phyloP scores from a whole-genome alignment of 2,797 vertebrate species.

The Apodemus agrarius region DNA sequence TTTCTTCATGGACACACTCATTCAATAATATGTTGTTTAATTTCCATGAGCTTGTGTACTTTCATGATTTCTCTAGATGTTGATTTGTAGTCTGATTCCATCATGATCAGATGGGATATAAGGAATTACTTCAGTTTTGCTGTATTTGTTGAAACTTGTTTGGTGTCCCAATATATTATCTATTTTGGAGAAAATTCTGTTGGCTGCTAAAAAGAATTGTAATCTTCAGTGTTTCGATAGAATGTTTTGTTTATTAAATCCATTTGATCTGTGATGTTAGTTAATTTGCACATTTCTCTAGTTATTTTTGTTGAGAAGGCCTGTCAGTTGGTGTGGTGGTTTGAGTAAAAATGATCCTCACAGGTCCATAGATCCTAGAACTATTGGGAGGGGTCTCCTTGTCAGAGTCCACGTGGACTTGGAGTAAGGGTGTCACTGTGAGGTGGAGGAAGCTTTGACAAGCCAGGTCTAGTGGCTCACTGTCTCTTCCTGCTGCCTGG shows the following conservation, averaged over 20 bases:
- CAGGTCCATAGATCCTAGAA: not conserved
- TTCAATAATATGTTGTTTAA: not conserved
- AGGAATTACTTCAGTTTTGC: not conserved
- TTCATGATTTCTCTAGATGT: not conserved
- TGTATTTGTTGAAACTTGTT: not conserved
- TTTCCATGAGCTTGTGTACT: not conserved
- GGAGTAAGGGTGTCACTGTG: not conserved
- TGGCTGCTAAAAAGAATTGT: not conserved
- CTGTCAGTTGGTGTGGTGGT: not conserved
- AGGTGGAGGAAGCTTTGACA: not conserved
- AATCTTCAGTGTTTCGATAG: not conserved
- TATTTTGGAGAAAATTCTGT: not conserved
- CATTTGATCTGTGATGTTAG: not conserved
- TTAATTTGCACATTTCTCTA: not conserved
- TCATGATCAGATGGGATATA: not conserved
- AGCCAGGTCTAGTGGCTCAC: not conserved
- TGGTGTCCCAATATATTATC: not conserved
- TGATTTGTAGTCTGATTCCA: not conserved
- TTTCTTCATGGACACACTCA: not conserved
- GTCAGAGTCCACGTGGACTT: not conserved
- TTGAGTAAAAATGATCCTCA: not conserved
- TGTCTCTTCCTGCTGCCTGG: not conserved
- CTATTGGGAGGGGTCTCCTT: not conserved
- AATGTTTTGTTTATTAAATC: not conserved
- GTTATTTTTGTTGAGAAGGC: not conserved